Percentiles rank a stretch among this genome's conserved stretches.
Evolutionary conservation across 2,888 invertebrate genomes (phyloP).

Genomic region (Mayetiola destructor): DNA sequence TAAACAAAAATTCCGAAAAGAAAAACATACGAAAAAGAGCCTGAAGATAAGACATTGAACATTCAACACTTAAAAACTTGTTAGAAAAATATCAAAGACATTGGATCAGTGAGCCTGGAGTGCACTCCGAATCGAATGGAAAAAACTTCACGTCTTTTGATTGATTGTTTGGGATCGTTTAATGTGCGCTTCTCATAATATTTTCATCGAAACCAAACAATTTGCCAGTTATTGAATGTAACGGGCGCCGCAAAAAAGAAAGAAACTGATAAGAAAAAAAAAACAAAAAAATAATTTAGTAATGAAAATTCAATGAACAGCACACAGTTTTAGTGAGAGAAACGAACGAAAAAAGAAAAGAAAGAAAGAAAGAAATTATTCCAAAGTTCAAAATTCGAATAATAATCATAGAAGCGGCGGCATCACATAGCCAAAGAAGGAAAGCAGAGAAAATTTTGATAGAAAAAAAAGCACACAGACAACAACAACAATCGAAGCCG

Average conservation of each 20-base stretch:
- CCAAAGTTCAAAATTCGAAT: conserved; percentile 5
- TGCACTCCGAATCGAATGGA: neutral
- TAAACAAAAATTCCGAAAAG: neutral
- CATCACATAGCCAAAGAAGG: neutral
- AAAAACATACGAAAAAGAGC: neutral
- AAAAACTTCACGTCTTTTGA: conserved; percentile 2
- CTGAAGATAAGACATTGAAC: neutral
- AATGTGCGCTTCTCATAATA: neutral
- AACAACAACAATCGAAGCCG: neutral
- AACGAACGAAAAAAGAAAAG: neutral
- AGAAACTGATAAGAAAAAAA: neutral
- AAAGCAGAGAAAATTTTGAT: neutral
- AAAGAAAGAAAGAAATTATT: conserved; percentile 3
- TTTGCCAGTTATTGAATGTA: too few relatives aligned
- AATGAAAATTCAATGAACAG: neutral
- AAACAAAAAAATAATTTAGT: neutral
- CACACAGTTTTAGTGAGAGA: neutral
- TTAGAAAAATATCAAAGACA: neutral
- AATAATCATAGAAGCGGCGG: neutral
- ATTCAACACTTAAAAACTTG: neutral
- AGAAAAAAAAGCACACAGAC: neutral
- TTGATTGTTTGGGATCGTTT: conserved; percentile 1
- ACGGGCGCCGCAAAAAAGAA: too few relatives aligned
- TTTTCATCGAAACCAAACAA: neutral
- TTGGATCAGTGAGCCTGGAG: neutral